A percentile compares a stretch with the other conserved stretches of the same genome.
Evolutionary conservation across 2,888 invertebrate genomes (phyloP).

Genomic region (Drosophila hamatofila): DNA sequence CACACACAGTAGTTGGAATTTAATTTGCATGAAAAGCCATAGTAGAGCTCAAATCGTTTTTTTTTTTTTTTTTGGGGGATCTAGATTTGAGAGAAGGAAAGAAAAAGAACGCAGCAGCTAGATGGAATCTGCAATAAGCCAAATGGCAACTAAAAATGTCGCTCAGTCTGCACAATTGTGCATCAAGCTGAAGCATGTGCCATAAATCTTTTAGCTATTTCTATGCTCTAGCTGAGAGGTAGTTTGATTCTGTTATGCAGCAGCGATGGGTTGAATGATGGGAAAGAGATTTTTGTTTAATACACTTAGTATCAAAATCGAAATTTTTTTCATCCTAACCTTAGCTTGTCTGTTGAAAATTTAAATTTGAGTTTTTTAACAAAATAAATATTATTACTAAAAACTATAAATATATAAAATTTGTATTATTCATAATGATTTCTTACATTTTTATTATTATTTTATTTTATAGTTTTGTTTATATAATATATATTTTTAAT

Average conservation of each 20-base stretch:
- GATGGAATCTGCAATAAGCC: slow-evolving; percentile 67
- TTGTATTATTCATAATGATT: too few relatives aligned
- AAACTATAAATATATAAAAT: too few relatives aligned
- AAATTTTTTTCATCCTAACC: neutral
- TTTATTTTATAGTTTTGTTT: too few relatives aligned
- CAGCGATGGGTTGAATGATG: neutral
- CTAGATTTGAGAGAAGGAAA: neutral
- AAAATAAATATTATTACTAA: too few relatives aligned
- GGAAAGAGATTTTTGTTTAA: too few relatives aligned
- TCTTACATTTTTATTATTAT: too few relatives aligned
- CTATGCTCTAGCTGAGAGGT: neutral
- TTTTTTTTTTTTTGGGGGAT: neutral
- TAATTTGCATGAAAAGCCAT: slow-evolving; percentile 67
- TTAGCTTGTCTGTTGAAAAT: too few relatives aligned
- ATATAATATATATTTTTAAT: too few relatives aligned
- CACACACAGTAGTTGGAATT: slow-evolving; percentile 57
- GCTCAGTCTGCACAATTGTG: slow-evolving; percentile 16
- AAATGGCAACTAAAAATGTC: slow-evolving; percentile 67
- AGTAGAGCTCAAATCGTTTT: slow-evolving; percentile 39
- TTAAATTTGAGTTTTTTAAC: too few relatives aligned
- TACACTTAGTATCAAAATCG: too few relatives aligned
- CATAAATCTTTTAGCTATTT: slow-evolving; percentile 66
- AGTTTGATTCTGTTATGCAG: neutral
- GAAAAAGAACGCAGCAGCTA: slow-evolving; percentile 25
- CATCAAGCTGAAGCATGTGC: slow-evolving; percentile 37